A percentile compares a stretch with the other conserved stretches of the same genome.
Evolutionary conservation across 2,113 vertebrate species (phyloP).

Genomic region (Aramus guarauna): DNA sequence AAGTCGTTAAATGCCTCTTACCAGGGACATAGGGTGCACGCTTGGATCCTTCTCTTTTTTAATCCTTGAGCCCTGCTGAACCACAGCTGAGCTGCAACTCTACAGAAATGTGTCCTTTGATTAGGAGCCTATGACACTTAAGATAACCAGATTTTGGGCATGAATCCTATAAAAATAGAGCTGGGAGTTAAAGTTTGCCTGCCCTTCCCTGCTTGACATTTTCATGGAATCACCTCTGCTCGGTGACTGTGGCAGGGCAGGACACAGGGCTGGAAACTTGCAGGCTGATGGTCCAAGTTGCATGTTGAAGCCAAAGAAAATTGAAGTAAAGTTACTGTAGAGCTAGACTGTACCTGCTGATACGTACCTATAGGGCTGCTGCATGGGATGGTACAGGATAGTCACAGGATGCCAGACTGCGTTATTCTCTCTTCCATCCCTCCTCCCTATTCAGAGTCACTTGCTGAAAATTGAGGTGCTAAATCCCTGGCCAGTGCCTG

Average conservation of each 20-base stretch:
- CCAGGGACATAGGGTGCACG: not conserved
- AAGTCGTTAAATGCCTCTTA: conserved; percentile 6
- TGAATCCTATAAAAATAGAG: conserved; percentile 51
- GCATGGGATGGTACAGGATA: not conserved
- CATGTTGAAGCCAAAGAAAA: not conserved
- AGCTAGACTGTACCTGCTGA: not conserved
- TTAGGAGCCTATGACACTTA: conserved; percentile 45
- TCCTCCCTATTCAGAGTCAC: not conserved
- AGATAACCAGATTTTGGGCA: conserved; percentile 68
- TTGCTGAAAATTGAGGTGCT: not conserved
- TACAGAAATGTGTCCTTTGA: conserved; percentile 8
- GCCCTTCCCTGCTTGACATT: conserved; percentile 57
- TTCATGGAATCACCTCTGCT: conserved; percentile 40
- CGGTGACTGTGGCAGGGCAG: not conserved
- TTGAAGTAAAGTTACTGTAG: not conserved
- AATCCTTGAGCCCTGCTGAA: not conserved
- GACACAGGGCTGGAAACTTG: not conserved
- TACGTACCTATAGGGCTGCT: not conserved
- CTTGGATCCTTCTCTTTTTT: not conserved
- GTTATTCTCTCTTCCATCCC: not conserved
- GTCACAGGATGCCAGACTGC: not conserved
- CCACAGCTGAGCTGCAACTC: not conserved
- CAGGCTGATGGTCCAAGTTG: not conserved
- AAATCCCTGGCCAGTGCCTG: not conserved
- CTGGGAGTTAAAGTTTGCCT: conserved; percentile 36